Evolutionary conservation across 2,113 vertebrate species (phyloP).

Genomic region (Embiotoca jacksoni): DNA sequence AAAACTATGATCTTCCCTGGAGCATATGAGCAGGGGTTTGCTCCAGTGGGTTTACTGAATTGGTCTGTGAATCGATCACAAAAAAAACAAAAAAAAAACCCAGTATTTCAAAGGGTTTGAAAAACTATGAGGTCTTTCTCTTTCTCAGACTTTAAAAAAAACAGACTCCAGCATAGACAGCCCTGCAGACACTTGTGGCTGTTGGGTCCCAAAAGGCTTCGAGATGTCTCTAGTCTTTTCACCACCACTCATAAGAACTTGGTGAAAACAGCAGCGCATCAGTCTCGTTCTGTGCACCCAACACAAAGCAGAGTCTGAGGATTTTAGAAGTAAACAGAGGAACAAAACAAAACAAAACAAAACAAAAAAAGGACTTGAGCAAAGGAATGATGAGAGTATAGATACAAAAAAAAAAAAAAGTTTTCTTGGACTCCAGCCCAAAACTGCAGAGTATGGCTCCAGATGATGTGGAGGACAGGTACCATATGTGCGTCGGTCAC

Average conservation of each 20-base stretch:
- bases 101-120: conserved; percentile 75
- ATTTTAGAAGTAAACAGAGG: conserved; percentile 45
- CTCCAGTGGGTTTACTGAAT: conserved; percentile 67
- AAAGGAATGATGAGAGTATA: conserved; percentile 4
- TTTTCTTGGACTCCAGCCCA: conserved; percentile 32
- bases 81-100: conserved; percentile 46
- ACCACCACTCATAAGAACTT: conserved; percentile 48
- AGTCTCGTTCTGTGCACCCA: conserved; percentile 32
- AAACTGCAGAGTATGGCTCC: conserved; percentile 20
- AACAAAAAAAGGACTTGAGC: conserved; percentile 15
- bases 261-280: conserved; percentile 57
- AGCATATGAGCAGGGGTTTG: conserved; percentile 68
- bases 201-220: conserved; percentile 59
- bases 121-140: conserved; percentile 66
- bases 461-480: conserved; percentile 31
- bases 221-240: conserved; percentile 65
- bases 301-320: conserved; percentile 44
- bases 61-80: conserved; percentile 75
- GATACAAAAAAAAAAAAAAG: conserved; percentile 29
- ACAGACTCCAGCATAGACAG: conserved; percentile 70
- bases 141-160: conserved; percentile 65
- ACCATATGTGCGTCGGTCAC: conserved; percentile 58
- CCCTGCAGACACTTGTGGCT: conserved; percentile 77
- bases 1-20: conserved; percentile 63
- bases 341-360: conserved; percentile 17